Evolutionary conservation across 1,140 invertebrate genomes (phyloP).

Genomic region (Dreissena polymorpha): DNA sequence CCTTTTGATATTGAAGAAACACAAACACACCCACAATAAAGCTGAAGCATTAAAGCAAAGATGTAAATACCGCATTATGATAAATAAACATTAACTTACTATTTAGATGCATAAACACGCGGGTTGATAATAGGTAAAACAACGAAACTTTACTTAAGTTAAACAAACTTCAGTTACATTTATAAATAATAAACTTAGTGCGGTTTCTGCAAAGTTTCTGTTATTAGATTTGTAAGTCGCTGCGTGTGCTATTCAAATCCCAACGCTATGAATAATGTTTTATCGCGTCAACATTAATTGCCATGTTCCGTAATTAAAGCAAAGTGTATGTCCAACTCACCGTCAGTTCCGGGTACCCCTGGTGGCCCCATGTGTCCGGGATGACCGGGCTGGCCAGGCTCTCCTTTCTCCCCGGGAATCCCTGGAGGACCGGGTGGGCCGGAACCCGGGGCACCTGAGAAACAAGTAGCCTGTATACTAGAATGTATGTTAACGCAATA

Average conservation of each 20-base stretch:
- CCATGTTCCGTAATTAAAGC: too few relatives aligned
- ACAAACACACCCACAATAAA: background rate
- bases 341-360: slow-evolving; percentile 27
- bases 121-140: background rate
- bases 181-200: too few relatives aligned
- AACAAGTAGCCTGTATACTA: background rate
- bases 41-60: background rate
- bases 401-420: slow-evolving; percentile 15
- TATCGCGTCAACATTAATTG: too few relatives aligned
- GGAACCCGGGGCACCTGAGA: slow-evolving; percentile 26
- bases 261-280: too few relatives aligned
- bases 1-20: slow-evolving; percentile 17
- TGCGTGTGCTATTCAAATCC: too few relatives aligned
- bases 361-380: slow-evolving; percentile 42
- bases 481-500: too few relatives aligned
- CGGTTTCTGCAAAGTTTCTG: too few relatives aligned
- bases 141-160: too few relatives aligned
- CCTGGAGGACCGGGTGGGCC: slow-evolving; percentile 43
- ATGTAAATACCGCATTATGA: background rate
- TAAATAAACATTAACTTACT: background rate
- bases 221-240: too few relatives aligned
- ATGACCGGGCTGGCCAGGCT: slow-evolving; percentile 19
- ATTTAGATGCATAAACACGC: background rate
- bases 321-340: too few relatives aligned
- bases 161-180: too few relatives aligned